Percentiles rank a stretch among this genome's conserved stretches.
Evolutionary conservation across 2,113 vertebrate species (phyloP).

Genomic region (Cebidichthys violaceus): DNA sequence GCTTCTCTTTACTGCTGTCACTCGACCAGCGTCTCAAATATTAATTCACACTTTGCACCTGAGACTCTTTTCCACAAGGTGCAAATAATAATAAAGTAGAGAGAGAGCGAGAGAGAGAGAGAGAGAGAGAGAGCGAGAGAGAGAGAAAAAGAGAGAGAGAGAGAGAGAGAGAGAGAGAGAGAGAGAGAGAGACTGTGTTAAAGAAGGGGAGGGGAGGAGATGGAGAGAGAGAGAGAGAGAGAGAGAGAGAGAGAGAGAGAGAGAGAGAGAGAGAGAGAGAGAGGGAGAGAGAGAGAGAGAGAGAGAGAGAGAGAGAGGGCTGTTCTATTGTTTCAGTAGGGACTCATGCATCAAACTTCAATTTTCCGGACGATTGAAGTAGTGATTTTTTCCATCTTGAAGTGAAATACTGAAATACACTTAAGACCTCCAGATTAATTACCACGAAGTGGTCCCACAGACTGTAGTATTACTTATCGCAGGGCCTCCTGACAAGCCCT

Average conservation of each 20-base stretch:
- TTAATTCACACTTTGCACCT: constrained; percentile 64
- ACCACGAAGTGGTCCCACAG: constrained; percentile 99
- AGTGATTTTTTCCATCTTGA: constrained; percentile 99
- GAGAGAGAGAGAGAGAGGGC: too few relatives aligned
- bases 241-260: too few relatives aligned
- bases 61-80: constrained; percentile 60
- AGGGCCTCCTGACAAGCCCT: constrained; percentile 94
- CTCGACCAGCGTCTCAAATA: constrained; percentile 36
- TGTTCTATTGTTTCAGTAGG: constrained; percentile 94
- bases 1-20: constrained; percentile 30
- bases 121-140: constrained; percentile 55
- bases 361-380: constrained; percentile 99
- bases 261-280: too few relatives aligned
- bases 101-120: constrained; percentile 4
- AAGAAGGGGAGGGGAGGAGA: constrained; percentile 75
- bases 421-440: constrained; percentile 99
- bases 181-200: not conserved
- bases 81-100: constrained; percentile 65
- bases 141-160: constrained; percentile 3
- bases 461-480: constrained; percentile 99
- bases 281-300: too few relatives aligned
- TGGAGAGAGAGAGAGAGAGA: too few relatives aligned
- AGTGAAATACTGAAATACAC: constrained; percentile 99
- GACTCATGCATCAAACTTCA: constrained; percentile 99
- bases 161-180: too few relatives aligned